These are phyloP conservation scores for Sceliomorpha sp. DNA, from an alignment of 2,888 invertebrate genomes.

Conservation along the genomic window DNA sequence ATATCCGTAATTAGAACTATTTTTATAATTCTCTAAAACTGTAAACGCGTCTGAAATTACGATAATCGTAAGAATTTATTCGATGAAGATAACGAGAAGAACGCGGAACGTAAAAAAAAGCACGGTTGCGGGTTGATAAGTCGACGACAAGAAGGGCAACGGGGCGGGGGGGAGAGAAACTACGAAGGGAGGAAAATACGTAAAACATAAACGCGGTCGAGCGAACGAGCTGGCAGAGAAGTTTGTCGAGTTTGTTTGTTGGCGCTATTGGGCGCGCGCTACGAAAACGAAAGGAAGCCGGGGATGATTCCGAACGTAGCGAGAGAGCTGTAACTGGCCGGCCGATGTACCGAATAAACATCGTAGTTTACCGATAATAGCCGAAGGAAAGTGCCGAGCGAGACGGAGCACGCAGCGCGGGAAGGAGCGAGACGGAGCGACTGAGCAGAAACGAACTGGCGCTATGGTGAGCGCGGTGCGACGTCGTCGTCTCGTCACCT, in stretches of 20 bases:
- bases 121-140: too few species aligned
- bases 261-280: slow-evolving; percentile 26
- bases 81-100: too few species aligned
- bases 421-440: slow-evolving; percentile 55
- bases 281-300: slow-evolving; percentile 54
- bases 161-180: too few species aligned
- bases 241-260: slow-evolving; percentile 27
- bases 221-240: too few species aligned
- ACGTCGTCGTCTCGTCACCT: slow-evolving; percentile 69
- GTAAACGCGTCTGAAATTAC: too few species aligned
- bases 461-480: slow-evolving; percentile 81
- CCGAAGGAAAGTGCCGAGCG: slow-evolving; percentile 71
- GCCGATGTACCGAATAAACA: slow-evolving; percentile 71
- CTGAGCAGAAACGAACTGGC: slow-evolving; percentile 82
- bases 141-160: too few species aligned
- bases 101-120: too few species aligned
- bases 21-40: too few species aligned
- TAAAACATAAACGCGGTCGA: too few species aligned
- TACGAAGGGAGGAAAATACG: too few species aligned
- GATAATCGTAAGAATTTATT: too few species aligned
- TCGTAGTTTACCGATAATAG: slow-evolving; percentile 74
- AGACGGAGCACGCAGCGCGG: slow-evolving; percentile 42
- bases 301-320: slow-evolving; percentile 60
- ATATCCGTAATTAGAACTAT: too few species aligned
- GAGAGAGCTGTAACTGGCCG: slow-evolving; percentile 66